Percentiles rank a stretch among this genome's conserved stretches.
These are phyloP conservation scores for Taenioides sp. DNA, from an alignment of 2,797 vertebrate genomes.

Conservation along the genomic window DNA sequence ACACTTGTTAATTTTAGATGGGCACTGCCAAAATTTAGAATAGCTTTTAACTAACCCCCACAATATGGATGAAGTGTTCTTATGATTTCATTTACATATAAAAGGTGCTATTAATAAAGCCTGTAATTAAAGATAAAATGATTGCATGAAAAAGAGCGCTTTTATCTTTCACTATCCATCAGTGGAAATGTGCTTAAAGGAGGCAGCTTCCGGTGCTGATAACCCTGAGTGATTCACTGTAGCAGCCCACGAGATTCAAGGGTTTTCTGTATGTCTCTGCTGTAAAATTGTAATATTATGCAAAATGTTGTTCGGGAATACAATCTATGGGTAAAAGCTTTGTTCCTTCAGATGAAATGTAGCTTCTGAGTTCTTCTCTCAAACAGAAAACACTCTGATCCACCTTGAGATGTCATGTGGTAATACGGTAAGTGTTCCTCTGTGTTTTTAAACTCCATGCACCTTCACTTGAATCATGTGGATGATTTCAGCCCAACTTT, in stretches of 20 bases:
- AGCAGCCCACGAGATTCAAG: constrained; percentile 14
- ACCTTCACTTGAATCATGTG: too few species aligned
- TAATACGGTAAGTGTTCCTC: too few species aligned
- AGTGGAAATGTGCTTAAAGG: constrained; percentile 64
- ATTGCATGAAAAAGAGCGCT: constrained; percentile 57
- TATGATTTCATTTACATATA: constrained; percentile 69
- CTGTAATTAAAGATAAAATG: constrained; percentile 78
- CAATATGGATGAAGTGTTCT: constrained; percentile 51
- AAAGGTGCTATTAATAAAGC: constrained; percentile 67
- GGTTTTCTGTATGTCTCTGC: constrained; percentile 21
- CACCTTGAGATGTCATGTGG: too few species aligned
- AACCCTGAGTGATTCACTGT: constrained; percentile 43
- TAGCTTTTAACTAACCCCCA: constrained; percentile 55
- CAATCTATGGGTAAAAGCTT: neutral
- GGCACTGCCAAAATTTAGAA: constrained; percentile 63
- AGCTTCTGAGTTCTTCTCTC: too few species aligned
- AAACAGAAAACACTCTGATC: too few species aligned
- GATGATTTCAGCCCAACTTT: too few species aligned
- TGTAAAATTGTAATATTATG: too few species aligned
- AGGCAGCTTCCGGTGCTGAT: constrained; percentile 63
- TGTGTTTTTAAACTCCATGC: too few species aligned
- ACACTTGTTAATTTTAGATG: constrained; percentile 37
- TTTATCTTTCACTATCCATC: constrained; percentile 69
- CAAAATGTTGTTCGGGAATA: neutral
- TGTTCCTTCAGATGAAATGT: neutral